A percentile compares a stretch with the other conserved stretches of the same genome.
Conservation (phyloP, 2,888 invertebrate genomes). For the Zootermopsis nevadensis region DNA sequence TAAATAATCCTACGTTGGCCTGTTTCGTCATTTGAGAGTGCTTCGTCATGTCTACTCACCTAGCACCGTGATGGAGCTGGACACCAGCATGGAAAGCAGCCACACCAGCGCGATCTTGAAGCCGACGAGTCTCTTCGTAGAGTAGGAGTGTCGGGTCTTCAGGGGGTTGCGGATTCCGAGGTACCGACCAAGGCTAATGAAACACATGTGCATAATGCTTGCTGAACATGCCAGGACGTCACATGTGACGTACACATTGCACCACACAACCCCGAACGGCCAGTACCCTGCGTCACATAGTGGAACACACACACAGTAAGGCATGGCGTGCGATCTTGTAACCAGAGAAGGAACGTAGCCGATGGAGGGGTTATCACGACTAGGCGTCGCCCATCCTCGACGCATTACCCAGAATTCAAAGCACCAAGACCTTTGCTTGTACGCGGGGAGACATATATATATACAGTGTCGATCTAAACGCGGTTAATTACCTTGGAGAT, state of each 20-base stretch:
- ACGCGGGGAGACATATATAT: no score
- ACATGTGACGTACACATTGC: constrained; percentile 94
- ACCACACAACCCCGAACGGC: constrained; percentile 93
- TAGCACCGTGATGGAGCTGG: constrained; percentile 85
- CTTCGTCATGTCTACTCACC: constrained; percentile 69
- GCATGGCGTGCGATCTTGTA: no score
- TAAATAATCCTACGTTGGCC: no score
- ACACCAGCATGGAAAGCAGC: constrained; percentile 90
- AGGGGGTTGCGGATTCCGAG: constrained; percentile 90
- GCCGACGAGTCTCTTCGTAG: constrained; percentile 83
- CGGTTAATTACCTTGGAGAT: no score
- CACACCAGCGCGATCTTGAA: constrained; percentile 93
- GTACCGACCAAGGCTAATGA: constrained; percentile 89
- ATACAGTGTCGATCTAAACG: no score
- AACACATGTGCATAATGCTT: constrained; percentile 96
- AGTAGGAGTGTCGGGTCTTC: constrained; percentile 81
- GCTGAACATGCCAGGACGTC: constrained; percentile 96
- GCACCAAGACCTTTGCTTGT: no score
- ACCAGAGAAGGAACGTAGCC: no score
- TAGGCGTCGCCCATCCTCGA: no score
- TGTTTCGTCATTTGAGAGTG: no score
- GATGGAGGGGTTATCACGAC: no score
- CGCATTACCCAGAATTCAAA: no score
- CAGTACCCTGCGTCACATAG: constrained; percentile 80
- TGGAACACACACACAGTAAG: no score